Evolutionary conservation across 2,888 invertebrate species (phyloP).

Genomic region (Euclidia mi): DNA sequence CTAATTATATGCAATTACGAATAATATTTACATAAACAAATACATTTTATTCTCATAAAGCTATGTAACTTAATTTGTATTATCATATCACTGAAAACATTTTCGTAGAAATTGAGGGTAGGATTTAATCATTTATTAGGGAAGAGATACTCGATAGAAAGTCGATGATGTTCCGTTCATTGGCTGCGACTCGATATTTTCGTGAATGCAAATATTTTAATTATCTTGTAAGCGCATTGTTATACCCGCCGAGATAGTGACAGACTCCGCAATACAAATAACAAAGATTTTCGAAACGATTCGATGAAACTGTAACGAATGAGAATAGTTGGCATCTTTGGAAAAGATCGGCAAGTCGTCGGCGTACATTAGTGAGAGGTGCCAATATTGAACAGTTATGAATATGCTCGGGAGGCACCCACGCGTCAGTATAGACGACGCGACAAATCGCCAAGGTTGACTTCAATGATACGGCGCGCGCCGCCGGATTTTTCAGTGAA

Average conservation of each 20-base stretch:
- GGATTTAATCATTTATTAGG: too few relatives aligned
- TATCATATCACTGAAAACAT: too few relatives aligned
- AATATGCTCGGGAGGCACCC: slow-evolving; percentile 81
- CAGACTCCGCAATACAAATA: slow-evolving; percentile 34
- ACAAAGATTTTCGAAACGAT: slow-evolving; percentile 47
- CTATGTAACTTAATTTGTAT: too few relatives aligned
- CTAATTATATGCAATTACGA: neutral
- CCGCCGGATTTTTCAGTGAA: slow-evolving; percentile 87
- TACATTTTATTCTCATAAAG: too few relatives aligned
- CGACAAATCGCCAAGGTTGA: slow-evolving; percentile 88
- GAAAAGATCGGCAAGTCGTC: slow-evolving; percentile 47
- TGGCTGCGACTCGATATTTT: too few relatives aligned
- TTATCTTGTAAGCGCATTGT: too few relatives aligned
- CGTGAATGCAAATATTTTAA: too few relatives aligned
- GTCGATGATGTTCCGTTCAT: too few relatives aligned
- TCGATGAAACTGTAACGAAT: slow-evolving; percentile 54
- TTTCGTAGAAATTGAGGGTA: too few relatives aligned
- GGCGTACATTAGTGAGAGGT: slow-evolving; percentile 72
- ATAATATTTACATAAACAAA: neutral
- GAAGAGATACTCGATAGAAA: too few relatives aligned
- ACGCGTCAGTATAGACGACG: slow-evolving; percentile 83
- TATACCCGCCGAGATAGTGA: slow-evolving; percentile 23
- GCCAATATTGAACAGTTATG: slow-evolving; percentile 84
- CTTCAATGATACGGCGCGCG: slow-evolving; percentile 84
- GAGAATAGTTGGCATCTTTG: slow-evolving; percentile 56